Base-by-base conservation (phyloP, 2,797 vertebrate species). In the Sparidentex hasta region DNA sequence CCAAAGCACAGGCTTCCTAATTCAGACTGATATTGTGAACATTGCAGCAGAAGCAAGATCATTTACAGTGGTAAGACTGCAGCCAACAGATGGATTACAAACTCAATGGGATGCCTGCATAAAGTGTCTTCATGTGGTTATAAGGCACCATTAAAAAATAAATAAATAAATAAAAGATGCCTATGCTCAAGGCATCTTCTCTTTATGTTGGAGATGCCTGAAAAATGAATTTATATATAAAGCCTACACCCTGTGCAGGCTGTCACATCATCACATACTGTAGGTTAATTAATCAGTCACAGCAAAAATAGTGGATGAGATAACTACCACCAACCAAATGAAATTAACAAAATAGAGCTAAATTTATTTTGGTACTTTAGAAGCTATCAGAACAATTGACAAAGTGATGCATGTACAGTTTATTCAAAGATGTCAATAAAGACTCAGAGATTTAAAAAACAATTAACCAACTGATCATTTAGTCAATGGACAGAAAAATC, bases 1-100 rank as follows among this genome's bases (percentile, higher is more conserved):
- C 21, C 29, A 67, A 33, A 71, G 68, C 52, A 38, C 9, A 29
- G 20, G 17, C 29, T 0, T 64, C 27, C 25, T 51, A 20, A 13
- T 20, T 48, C 17, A 67, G 5, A 51, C n/a, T 50, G 29, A 27
- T 61, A 38, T 11, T 48, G 48, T 71, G 21, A 72, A 51, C 57
- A 56, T 9, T 25, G 33, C 16, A 52, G 27, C 54, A 57, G 14
- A 21, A 61, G 50, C 44, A 27, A 76, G 18, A 54, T 52, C 54
- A 57, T 29, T 57, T 33, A 57, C 18, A 63, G 33, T 1, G 17
- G 43, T 9, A 33, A 33, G 61, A 54, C 46, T 11, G 17, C 38
- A 54, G 38, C n/a, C 38, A 11, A 3, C 41, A 38, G 33, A 62
- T 68, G 17, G 21, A 48, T 48, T 25, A 48, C 21, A 66, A 16